These are phyloP conservation scores for Leuciscus idus DNA, from an alignment of 2,113 vertebrate species.

Conservation along the genomic window DNA sequence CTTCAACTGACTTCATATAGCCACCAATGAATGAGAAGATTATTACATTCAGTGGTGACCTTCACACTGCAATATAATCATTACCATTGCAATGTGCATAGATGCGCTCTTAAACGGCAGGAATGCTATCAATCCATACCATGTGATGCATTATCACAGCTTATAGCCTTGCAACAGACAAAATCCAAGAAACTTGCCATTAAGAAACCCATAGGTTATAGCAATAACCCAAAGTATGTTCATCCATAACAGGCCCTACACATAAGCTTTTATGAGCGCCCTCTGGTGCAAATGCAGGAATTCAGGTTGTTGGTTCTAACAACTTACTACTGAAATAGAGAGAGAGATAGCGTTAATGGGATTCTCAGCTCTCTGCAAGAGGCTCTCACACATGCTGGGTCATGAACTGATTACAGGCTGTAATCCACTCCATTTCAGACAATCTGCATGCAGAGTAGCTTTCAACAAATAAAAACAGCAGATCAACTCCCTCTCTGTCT, in stretches of 20 bases:
- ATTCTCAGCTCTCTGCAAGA: conserved; percentile 66
- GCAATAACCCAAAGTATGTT: conserved; percentile 12
- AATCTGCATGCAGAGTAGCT: conserved; percentile 51
- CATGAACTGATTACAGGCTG: conserved; percentile 70
- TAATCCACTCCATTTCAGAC: conserved; percentile 70
- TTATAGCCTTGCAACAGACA: neutral
- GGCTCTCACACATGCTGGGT: conserved; percentile 62
- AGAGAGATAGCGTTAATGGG: conserved; percentile 43
- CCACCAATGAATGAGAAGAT: conserved; percentile 1
- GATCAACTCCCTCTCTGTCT: conserved; percentile 50
- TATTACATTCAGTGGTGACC: conserved; percentile 31
- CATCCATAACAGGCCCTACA: conserved; percentile 3
- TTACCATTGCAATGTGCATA: neutral
- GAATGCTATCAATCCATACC: neutral
- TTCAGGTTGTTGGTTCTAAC: neutral
- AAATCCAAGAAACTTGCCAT: neutral
- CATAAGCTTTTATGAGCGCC: neutral
- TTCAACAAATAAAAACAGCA: conserved; percentile 53
- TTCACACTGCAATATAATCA: conserved; percentile 21
- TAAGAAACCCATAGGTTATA: conserved; percentile 15
- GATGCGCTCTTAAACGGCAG: neutral
- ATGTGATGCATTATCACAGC: neutral
- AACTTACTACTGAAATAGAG: conserved; percentile 19
- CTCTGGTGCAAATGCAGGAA: conserved; percentile 7
- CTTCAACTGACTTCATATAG: conserved; percentile 6